Conservation (phyloP, 2,888 invertebrate species). For the Sympetrum striolatum region DNA sequence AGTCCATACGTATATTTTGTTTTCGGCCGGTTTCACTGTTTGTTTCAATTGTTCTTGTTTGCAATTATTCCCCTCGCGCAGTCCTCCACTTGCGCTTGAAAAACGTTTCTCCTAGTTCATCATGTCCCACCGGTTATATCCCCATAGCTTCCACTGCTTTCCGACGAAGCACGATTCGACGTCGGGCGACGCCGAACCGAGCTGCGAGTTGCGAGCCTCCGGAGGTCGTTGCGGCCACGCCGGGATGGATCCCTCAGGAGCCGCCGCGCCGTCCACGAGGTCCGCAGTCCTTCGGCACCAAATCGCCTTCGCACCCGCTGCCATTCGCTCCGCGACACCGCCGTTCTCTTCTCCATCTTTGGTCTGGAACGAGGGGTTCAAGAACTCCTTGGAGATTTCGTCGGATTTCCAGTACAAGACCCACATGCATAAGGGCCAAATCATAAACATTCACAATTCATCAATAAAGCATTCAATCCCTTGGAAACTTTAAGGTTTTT, state of each 20-base stretch:
- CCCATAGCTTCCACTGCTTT: conserved; percentile 11
- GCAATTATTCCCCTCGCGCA: neutral
- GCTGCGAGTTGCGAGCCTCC: neutral
- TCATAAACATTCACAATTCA: neutral
- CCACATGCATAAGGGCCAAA: neutral
- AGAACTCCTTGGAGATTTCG: conserved; percentile 15
- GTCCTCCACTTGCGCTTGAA: neutral
- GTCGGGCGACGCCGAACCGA: neutral
- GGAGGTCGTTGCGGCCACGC: neutral
- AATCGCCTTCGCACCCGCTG: conserved; percentile 4
- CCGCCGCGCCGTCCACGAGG: neutral
- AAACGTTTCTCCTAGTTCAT: neutral
- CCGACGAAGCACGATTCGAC: neutral
- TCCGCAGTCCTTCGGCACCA: conserved; percentile 17
- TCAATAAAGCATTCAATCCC: neutral
- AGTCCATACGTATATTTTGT: conserved; percentile 37
- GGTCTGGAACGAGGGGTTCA: conserved; percentile 36
- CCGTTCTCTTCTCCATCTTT: conserved; percentile 14
- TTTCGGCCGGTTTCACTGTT: conserved; percentile 41
- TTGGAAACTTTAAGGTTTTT: neutral
- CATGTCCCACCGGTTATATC: conserved; percentile 18
- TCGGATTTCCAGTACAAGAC: neutral
- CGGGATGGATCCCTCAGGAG: neutral
- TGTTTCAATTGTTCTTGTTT: conserved; percentile 21
- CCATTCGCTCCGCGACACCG: neutral